These are phyloP conservation scores for Thaumetopoea pityocampa DNA, from an alignment of 1,140 invertebrate genomes.

Conservation along the genomic window DNA sequence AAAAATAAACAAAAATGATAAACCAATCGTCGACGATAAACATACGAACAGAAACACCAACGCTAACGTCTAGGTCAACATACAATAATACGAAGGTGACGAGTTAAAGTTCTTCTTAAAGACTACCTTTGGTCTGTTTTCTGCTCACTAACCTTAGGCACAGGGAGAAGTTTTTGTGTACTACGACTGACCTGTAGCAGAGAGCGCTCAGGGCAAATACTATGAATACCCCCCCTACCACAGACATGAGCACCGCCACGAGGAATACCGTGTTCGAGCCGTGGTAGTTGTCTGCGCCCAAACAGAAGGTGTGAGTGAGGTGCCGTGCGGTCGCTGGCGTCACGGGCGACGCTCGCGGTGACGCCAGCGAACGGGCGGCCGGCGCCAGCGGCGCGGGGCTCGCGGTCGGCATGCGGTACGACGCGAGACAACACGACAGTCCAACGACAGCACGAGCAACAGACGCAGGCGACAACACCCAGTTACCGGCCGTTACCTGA, in stretches of 20 bases:
- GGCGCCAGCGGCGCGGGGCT: constrained; percentile 37
- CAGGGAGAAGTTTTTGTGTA: constrained; percentile 98
- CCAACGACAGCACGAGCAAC: too few relatives aligned
- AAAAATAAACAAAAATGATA: constrained; percentile 39
- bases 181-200: constrained; percentile 99
- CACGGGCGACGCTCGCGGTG: constrained; percentile 12
- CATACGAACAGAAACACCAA: constrained; percentile 65
- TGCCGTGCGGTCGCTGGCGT: constrained; percentile 28
- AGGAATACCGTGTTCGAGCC: constrained; percentile 96
- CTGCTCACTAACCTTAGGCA: constrained; percentile 96
- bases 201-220: constrained; percentile 98
- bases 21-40: constrained; percentile 69
- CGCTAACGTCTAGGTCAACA: constrained; percentile 72
- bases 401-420: constrained; percentile 39
- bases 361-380: constrained; percentile 27
- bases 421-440: constrained; percentile 59
- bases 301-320: constrained; percentile 60
- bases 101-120: constrained; percentile 76
- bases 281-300: constrained; percentile 90
- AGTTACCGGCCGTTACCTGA: constrained; percentile 85
- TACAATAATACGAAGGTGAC: constrained; percentile 74
- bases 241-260: constrained; percentile 97
- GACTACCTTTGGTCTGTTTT: constrained; percentile 83
- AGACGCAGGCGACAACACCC: too few relatives aligned
- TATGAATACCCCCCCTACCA: constrained; percentile 98